Evolutionary conservation across 2,888 invertebrate genomes (phyloP), one percentile per base, ranked within the genome.

Genomic region (Melanotus villosus): DNA sequence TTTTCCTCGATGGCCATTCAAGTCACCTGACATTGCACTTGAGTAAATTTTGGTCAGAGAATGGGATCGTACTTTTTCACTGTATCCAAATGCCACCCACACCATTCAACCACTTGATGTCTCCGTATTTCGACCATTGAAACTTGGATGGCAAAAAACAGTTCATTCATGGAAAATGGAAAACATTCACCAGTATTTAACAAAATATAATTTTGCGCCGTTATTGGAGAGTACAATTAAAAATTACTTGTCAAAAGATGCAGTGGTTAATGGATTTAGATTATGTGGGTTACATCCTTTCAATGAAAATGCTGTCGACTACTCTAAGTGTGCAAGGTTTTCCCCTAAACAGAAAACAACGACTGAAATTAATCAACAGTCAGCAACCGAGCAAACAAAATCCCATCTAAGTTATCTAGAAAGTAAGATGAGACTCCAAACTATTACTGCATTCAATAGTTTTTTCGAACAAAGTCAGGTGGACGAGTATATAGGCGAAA

Each of bases 1-100:
- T 84, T 2, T 84, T 83, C 60, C 70, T 86, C 32, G 85, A 85
- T 75, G 82, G 82, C 12, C 83, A 83, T 70, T 56, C 75, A 4
- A 83, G 82, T 9, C 82, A 85, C 69, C 58, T 84, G 63, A 81
- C 80, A 7, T 65, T 82, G 64, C 78, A 80, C 47, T 65, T 82
- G n/a, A 80, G 80, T 60, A 69, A 82, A 38, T 84, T 84, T 77
- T 84, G 83, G 5, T 7, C 7, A 1, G 56, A 56, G 18, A 34
- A 19, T 16, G 34, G 18, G 5, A 56, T 56, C 3, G 16, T 56
- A 14, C 30, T 56, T n/a, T 16, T 36, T 16, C 36, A 3, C 19
- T 56, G 1, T 56, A 32, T 32, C 56, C 56, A 56, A 56, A 56
- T 36, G 14, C 56, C 2, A 56, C 56, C 7, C 34, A 56, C 19